Evolutionary conservation across 2,797 vertebrate genomes (phyloP).

Genomic region (Urocyon cinereoargenteus): DNA sequence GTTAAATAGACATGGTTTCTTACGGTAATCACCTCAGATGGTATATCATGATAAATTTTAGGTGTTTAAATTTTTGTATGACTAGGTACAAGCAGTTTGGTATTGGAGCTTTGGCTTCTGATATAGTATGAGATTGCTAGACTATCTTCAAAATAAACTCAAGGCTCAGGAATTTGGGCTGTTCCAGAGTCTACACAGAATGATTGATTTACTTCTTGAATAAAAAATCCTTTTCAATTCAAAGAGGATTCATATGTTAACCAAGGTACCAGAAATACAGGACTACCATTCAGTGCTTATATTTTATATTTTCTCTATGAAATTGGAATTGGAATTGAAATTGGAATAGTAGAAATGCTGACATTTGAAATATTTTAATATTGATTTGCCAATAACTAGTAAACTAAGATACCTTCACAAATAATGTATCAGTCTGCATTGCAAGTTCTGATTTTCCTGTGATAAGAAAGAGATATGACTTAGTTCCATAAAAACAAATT

Average conservation of each 20-base stretch:
- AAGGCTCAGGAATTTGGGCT: slow-evolving; percentile 5
- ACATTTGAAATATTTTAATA: slow-evolving; percentile 21
- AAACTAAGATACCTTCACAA: neutral
- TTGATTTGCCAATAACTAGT: slow-evolving; percentile 24
- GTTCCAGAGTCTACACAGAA: slow-evolving; percentile 4
- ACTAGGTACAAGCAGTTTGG: neutral
- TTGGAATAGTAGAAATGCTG: slow-evolving; percentile 37
- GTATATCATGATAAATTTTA: slow-evolving; percentile 3
- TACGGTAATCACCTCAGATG: neutral
- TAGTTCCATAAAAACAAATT: slow-evolving; percentile 37
- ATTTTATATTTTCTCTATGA: slow-evolving; percentile 45
- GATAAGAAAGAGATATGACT: neutral
- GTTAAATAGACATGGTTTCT: neutral
- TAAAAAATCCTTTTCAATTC: slow-evolving; percentile 45
- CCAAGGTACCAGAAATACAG: neutral
- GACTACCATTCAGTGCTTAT: slow-evolving; percentile 17
- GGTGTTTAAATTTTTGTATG: slow-evolving; percentile 50
- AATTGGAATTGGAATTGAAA: slow-evolving; percentile 19
- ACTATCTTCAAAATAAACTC: neutral
- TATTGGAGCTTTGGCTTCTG: slow-evolving; percentile 42
- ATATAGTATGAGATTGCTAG: neutral
- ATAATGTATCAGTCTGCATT: slow-evolving; percentile 6
- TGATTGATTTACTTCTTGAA: slow-evolving; percentile 15
- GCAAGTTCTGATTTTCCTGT: neutral
- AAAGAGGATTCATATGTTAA: slow-evolving; percentile 28